Base-by-base conservation (phyloP, 2,113 vertebrate species). In the Trogon melanurus region DNA sequence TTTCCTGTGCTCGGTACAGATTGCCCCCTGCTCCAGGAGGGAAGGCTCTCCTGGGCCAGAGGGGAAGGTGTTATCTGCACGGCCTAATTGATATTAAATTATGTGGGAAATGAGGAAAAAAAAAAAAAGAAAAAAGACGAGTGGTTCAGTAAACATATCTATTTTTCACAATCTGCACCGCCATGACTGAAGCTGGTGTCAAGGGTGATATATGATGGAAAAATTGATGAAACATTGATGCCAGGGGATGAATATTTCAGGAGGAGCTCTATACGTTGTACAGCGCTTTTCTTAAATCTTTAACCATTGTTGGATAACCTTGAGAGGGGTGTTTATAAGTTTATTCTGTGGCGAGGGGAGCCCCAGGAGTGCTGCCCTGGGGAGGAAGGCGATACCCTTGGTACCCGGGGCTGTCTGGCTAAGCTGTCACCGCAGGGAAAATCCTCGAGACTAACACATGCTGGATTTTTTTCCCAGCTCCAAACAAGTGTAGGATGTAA, bases 191-290 rank as follows among this genome's bases (percentile, higher is more conserved):
- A 93, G 90, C 67, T 2, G 25, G 67, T 91, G 90, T 88, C 80
- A 75, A 54, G 88, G 91, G 71, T 91, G 95, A 92, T 92, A 89
- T 61, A 45, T 18, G 89, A 92, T 44, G 71, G 89, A 91, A 97
- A 41, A 94, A 96, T 44, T 53, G 93, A 94, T 95, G 88, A 96
- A 97, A 97, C 81, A 87, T 89, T 91, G 80, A 96, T 96, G 94
- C 30, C 18, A 7, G 38, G 86, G 79, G 87, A 95, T 95, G 93
- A 96, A 93, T 97, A 91, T 96, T 97, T 96, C 94, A 97, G 81
- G 32, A 97, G 89, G 93, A 88, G 85, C 75, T 36, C 22, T 89
- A 92, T 60, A 38, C 50, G 18, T 79, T 69, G 78, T 70, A 70
- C 74, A 44, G 74, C 16, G 50, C 57, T 86, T 76, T 94, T 47